Evolutionary conservation across 2,888 invertebrate genomes (phyloP).

Genomic region (Adineta ricciae): DNA sequence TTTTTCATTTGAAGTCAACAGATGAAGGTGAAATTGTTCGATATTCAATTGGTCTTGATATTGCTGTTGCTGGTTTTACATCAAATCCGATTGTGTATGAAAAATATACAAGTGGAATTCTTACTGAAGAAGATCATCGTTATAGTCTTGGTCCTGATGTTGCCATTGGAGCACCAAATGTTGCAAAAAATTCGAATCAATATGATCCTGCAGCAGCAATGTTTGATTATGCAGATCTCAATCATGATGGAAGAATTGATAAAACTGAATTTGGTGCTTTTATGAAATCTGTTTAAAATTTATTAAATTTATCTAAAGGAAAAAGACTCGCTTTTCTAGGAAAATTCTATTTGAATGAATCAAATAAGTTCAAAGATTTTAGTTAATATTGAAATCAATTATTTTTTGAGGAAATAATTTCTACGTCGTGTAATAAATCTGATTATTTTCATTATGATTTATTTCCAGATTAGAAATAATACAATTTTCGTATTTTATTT

Average conservation of each 20-base stretch:
- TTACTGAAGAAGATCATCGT: not conserved
- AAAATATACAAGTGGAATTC: not conserved
- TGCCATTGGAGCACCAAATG: too few species aligned
- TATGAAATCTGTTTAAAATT: not conserved
- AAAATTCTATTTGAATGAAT: too few species aligned
- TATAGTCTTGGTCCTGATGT: not conserved
- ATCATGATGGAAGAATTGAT: not conserved
- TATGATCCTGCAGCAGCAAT: not conserved
- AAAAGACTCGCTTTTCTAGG: too few species aligned
- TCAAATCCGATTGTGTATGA: not conserved
- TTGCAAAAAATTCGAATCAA: not conserved
- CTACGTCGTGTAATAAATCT: too few species aligned
- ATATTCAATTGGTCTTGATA: not conserved
- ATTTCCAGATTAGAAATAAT: too few species aligned
- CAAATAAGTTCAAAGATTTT: too few species aligned
- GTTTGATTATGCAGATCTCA: not conserved
- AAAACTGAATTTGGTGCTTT: not conserved
- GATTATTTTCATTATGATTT: too few species aligned
- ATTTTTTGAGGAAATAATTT: too few species aligned
- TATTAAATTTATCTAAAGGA: too few species aligned
- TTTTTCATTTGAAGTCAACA: not conserved
- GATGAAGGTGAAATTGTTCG: not conserved
- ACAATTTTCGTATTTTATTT: too few species aligned
- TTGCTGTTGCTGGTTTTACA: not conserved
- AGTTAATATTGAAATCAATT: too few species aligned